A percentile compares a stretch with the other conserved stretches of the same genome.
Conservation (phyloP, 2,113 vertebrate species). For the Mastomys coucha region DNA sequence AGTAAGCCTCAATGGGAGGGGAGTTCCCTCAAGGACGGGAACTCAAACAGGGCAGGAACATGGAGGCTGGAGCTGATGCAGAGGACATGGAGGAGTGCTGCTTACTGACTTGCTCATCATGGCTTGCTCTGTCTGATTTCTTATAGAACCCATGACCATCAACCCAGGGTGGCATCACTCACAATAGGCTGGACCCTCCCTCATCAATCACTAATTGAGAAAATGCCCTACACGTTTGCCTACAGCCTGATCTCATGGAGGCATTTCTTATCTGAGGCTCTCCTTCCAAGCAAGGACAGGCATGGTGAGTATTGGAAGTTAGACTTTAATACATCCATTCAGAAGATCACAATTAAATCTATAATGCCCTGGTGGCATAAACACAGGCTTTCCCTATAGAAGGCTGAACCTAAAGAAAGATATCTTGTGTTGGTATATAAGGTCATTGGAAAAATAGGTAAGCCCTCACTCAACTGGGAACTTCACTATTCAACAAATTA, state of each 20-base stretch:
- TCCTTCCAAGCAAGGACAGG: not conserved
- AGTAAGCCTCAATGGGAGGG: too few relatives aligned
- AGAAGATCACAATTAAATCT: not conserved
- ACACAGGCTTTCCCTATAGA: not conserved
- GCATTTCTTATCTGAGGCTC: not conserved
- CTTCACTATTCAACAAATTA: not conserved
- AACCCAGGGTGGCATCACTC: not conserved
- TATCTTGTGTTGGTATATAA: too few relatives aligned
- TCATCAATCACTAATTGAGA: not conserved
- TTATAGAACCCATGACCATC: not conserved
- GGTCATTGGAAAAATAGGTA: not conserved
- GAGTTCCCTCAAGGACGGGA: too few relatives aligned
- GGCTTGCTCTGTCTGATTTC: not conserved
- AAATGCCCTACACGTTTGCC: not conserved
- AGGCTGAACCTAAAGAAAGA: not conserved
- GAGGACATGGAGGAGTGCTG: not conserved
- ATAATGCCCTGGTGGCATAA: not conserved
- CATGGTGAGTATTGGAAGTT: not conserved
- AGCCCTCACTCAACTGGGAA: not conserved
- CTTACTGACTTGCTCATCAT: not conserved
- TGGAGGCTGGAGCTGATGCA: not conserved
- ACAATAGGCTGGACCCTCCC: not conserved
- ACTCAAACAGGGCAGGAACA: not conserved
- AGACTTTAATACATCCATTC: not conserved
- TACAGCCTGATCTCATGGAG: not conserved